Evolutionary conservation across 2,888 invertebrate species (phyloP).

Genomic region (Himalopsyche tibetana): DNA sequence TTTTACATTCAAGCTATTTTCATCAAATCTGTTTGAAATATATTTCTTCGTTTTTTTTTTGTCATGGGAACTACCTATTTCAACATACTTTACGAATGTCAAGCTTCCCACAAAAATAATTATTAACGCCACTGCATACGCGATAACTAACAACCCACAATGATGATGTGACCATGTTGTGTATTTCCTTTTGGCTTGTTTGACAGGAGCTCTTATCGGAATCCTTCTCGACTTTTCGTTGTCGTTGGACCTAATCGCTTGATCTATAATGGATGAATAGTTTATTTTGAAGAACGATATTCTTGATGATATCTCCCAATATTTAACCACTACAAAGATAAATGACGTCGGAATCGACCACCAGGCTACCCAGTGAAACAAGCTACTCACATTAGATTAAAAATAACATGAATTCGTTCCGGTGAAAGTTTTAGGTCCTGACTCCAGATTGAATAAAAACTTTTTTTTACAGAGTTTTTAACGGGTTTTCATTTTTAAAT

Average conservation of each 20-base stretch:
- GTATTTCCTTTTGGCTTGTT: slow-evolving; percentile 2
- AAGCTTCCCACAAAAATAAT: too few species aligned
- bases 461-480: too few species aligned
- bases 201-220: slow-evolving; percentile 10
- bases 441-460: too few species aligned
- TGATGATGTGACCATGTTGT: background rate
- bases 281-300: slow-evolving; percentile 12
- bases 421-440: background rate
- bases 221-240: slow-evolving; percentile 5
- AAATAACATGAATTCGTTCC: background rate
- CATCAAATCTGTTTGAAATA: too few species aligned
- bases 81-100: too few species aligned
- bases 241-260: slow-evolving; percentile 5
- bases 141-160: background rate
- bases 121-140: too few species aligned
- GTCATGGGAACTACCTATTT: too few species aligned
- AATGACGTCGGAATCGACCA: slow-evolving; percentile 1
- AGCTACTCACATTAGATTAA: background rate
- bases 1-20: too few species aligned
- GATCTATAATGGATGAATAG: slow-evolving; percentile 33
- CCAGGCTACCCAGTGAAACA: background rate
- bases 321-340: slow-evolving; percentile 25
- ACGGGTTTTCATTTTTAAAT: too few species aligned
- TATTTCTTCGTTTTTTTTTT: too few species aligned
- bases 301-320: slow-evolving; percentile 18